Evolutionary conservation across 2,888 invertebrate species (phyloP).

Genomic region (Orthosia incerta): DNA sequence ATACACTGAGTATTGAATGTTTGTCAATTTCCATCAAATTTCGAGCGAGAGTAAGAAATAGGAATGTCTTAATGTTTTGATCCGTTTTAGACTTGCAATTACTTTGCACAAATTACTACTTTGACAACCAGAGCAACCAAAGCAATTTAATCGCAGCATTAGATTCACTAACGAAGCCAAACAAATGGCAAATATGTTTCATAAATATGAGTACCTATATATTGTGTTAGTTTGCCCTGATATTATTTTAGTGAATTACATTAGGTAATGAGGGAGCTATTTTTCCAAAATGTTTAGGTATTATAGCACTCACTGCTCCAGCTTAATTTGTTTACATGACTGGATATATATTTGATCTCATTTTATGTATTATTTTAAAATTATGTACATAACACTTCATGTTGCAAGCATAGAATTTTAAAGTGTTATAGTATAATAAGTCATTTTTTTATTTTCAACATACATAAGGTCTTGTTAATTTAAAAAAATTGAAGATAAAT

Average conservation of each 20-base stretch:
- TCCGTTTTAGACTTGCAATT: conserved; percentile 61
- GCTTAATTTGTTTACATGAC: conserved; percentile 78
- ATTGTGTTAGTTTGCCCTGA: conserved; percentile 62
- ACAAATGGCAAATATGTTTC: conserved; percentile 58
- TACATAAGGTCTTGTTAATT: conserved; percentile 64
- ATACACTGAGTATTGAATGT: conserved; percentile 68
- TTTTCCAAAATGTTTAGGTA: conserved; percentile 73
- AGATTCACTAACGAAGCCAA: conserved; percentile 62
- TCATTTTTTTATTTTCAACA: conserved; percentile 67
- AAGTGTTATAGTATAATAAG: conserved; percentile 70
- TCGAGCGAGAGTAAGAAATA: conserved; percentile 68
- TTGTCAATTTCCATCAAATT: conserved; percentile 75
- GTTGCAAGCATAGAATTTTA: conserved; percentile 75
- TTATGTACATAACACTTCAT: conserved; percentile 80
- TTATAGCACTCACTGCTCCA: conserved; percentile 76
- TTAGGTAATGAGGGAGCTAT: conserved; percentile 67
- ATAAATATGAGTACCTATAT: conserved; percentile 58
- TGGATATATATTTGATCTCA: conserved; percentile 88
- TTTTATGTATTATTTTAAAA: conserved; percentile 84
- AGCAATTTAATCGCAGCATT: conserved; percentile 69
- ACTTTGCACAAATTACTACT: conserved; percentile 63
- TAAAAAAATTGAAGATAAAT: conserved; percentile 60
- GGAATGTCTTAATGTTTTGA: conserved; percentile 65
- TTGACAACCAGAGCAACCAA: conserved; percentile 74
- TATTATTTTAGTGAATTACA: conserved; percentile 65